These are phyloP conservation scores for Ptychoptera contaminata DNA, from an alignment of 2,888 invertebrate genomes.

Conservation along the genomic window DNA sequence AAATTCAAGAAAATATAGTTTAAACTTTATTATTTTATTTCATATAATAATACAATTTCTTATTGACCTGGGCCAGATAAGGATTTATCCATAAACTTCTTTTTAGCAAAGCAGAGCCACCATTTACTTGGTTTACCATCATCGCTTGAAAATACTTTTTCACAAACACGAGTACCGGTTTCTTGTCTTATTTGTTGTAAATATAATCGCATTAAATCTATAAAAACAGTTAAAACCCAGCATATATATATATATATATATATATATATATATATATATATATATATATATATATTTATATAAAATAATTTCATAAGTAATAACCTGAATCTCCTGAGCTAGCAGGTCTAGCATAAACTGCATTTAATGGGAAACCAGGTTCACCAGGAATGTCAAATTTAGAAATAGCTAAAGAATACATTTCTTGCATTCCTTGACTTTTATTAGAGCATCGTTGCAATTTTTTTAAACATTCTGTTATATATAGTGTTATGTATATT, in stretches of 20 bases:
- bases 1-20: too few species aligned
- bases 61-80: conserved; percentile 36
- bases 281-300: too few species aligned
- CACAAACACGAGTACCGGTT: conserved; percentile 78
- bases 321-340: conserved; percentile 65
- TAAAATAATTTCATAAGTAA: too few species aligned
- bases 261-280: too few species aligned
- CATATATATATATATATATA: not conserved
- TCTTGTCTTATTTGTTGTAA: conserved; percentile 91
- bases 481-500: conserved; percentile 93
- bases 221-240: conserved; percentile 15
- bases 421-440: conserved; percentile 82
- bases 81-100: conserved; percentile 99
- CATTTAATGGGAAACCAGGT: conserved; percentile 82
- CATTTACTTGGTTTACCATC: conserved; percentile 96
- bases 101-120: conserved; percentile 99
- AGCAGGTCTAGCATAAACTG: conserved; percentile 81
- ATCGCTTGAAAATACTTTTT: conserved; percentile 74
- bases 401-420: conserved; percentile 89
- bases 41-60: not conserved
- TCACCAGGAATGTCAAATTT: conserved; percentile 97
- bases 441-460: conserved; percentile 83
- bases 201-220: conserved; percentile 84
- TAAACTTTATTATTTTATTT: too few species aligned
- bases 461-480: conserved; percentile 92